Evolutionary conservation across 2,797 vertebrate species (phyloP).

Genomic region (Tarsius wallacei): DNA sequence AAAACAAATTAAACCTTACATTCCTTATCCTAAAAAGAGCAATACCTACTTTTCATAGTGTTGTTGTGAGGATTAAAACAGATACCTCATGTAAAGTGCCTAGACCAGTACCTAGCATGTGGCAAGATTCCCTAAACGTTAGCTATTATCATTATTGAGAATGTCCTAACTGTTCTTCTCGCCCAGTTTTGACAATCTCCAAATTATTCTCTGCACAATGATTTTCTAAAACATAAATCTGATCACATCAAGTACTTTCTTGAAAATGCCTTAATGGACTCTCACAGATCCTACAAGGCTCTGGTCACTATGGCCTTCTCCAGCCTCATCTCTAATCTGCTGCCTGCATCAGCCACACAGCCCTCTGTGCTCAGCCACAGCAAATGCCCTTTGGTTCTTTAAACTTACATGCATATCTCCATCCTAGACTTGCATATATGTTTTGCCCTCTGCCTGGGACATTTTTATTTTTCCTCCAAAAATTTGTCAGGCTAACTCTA

Average conservation of each 20-base stretch:
- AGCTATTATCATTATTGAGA: not conserved
- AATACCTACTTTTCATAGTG: not conserved
- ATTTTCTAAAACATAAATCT: conserved; percentile 49
- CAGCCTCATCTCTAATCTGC: not conserved
- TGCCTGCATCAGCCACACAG: not conserved
- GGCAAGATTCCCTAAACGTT: not conserved
- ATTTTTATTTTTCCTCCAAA: conserved; percentile 43
- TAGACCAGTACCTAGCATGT: not conserved
- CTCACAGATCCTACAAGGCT: not conserved
- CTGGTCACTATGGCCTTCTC: not conserved
- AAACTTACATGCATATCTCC: not conserved
- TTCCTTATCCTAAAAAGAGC: conserved; percentile 49
- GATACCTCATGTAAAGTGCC: not conserved
- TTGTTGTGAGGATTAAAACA: conserved; percentile 30
- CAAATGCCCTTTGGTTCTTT: not conserved
- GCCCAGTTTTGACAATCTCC: not conserved
- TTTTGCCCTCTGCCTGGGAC: not conserved
- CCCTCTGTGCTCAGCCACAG: not conserved
- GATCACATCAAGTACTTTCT: not conserved
- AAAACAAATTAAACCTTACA: conserved; percentile 53
- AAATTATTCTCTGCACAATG: not conserved
- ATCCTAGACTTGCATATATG: not conserved
- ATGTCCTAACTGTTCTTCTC: not conserved
- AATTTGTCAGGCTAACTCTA: not conserved
- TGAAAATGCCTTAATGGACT: not conserved